Evolutionary conservation across 30 jellyfish, hydroid and myxozoan species (phyloP), one percentile per base, ranked within the genome.

Genomic region (Cassiopea xamachana): DNA sequence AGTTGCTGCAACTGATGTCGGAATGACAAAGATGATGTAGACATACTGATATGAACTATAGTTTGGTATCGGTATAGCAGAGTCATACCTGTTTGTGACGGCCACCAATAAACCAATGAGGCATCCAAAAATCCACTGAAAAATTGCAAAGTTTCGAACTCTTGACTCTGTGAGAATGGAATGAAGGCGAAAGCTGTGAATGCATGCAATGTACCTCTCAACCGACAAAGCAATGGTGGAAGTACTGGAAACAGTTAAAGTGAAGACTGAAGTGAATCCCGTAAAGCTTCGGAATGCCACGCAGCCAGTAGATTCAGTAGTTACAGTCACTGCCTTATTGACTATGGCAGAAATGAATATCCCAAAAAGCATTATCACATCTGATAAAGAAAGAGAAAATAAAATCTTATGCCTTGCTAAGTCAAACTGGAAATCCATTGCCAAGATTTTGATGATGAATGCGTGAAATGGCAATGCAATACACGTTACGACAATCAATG

Each of bases 171-270:
- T 15, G 12, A 79, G 45, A 45, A 79, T 79, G 2, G 5, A 58
- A 39, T 79, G 88, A 46, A 79, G 76, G n/a, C 60, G 88, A 12
- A 51, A n/a, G 76, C 77, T 13, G 51, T 79, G 77, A 2, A 79
- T 19, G 50, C 88, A 79, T 16, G 88, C 79, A 18, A 79, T 45
- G 76, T 79, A 79, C 5, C 88, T 58, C 60, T 79, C 88, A 1
- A 55, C 77, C 9, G 88, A 9, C 77, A 79, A 8, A 16, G 88
- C 88, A 4, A 51, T 45, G 48, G 55, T 14, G 2, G 88, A 46
- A 1, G 19, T 2, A 60, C 88, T 51, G 7, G 88, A 48, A 4
- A 60, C 60, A 7, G 43, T 77, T 8, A 51, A 4, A 5, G 88
- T 79, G 45, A 45, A 14, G 16, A 55, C 46, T 1, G 77, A 48